Evolutionary conservation across 1,140 invertebrate species (phyloP), one percentile per base, ranked within the genome.

Genomic region (Pseudomyrmex cubaensis): DNA sequence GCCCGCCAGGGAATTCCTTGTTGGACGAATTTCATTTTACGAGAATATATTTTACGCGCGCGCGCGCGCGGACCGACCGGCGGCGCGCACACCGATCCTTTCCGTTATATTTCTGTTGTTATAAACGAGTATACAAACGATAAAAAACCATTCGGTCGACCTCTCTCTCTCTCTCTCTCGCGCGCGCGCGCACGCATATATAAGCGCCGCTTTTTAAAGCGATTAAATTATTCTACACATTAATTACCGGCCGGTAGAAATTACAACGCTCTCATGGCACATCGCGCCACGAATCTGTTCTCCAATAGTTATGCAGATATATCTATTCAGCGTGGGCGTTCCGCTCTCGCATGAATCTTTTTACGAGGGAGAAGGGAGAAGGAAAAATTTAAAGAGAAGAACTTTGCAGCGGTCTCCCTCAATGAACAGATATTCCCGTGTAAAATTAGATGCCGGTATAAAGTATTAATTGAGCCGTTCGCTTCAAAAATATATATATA

Each of bases 201-300:
- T 52, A 20, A 2, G 13, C 54, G 54, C 52, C 44, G 66, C 54
- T 72, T 80, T 80, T 72, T 72, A 59, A 70, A 72, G 12, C 54
- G 66, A 80, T 80, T 80, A 80, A 70, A 80, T 80, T 72, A 80
- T 80, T 80, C 54, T 70, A 70, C 66, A 22, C 76, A 80, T 80
- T 80, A 72, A 80, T 80, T 80, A 80, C 66, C 48, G 48, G 46
- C 0, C 35, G 54, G 10, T 70, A 44, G 75, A 78, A 69, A 78
- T 69, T 78, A 69, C 75, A 35, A 35, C 20, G 76, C n/a, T 61
- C 22, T 20, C 44, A 72, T 80, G 72, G 70, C 54, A 56, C 20
- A 67, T 15, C 4, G 50, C 15, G 35, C 64, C 12, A 78, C 57
- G 76, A 78, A 70, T 72, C 50, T 70, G 66, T 80, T 80, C 44